Evolutionary conservation across 2,113 vertebrate species (phyloP).

Genomic region (Halcyon senegalensis): DNA sequence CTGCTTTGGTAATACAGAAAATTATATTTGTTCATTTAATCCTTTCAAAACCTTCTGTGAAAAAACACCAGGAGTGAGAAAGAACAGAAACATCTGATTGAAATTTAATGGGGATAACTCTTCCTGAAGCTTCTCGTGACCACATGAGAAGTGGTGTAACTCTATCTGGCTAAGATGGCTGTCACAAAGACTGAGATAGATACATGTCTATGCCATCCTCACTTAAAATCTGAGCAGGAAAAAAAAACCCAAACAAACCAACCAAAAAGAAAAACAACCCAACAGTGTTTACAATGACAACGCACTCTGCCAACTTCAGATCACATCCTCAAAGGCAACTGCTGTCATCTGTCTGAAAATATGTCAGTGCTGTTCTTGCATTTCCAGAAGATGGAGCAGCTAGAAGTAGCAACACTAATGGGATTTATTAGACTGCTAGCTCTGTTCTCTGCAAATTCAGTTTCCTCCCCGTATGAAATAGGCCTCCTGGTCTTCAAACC

Average conservation of each 20-base stretch:
- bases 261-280: not conserved
- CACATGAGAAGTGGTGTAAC: not conserved
- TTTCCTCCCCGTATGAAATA: not conserved
- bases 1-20: not conserved
- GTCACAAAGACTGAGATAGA: not conserved
- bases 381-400: not conserved
- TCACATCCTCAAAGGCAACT: not conserved
- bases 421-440: not conserved
- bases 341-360: not conserved
- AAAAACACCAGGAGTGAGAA: not conserved
- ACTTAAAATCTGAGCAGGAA: not conserved
- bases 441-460: not conserved
- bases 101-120: not conserved
- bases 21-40: not conserved
- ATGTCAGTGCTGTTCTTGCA: rapidly evolving
- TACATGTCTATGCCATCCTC: rapidly evolving
- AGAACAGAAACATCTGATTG: not conserved
- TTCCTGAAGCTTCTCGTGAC: not conserved
- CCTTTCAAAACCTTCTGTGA: not conserved
- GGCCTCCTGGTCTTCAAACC: not conserved
- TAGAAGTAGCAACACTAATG: not conserved
- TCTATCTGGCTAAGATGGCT: not conserved
- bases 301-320: not conserved
- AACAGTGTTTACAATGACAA: not conserved
- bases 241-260: not conserved